A percentile compares a stretch with the other conserved stretches of the same genome.
Evolutionary conservation across 1,140 invertebrate species (phyloP).

Genomic region (Leptinotarsa lineolata): DNA sequence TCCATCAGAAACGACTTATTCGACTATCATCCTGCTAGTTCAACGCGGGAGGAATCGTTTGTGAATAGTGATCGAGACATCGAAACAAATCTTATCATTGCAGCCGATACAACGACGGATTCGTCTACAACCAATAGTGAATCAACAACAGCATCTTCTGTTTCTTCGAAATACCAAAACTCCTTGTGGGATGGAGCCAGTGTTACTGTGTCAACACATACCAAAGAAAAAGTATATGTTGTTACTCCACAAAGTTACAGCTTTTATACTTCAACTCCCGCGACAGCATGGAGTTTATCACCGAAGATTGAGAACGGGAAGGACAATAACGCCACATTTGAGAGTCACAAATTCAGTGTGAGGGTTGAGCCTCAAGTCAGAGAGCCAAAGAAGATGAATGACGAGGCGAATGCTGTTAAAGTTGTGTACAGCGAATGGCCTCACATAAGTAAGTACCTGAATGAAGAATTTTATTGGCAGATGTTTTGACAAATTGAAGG

Average conservation of each 20-base stretch:
- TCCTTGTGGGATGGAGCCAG: conserved; percentile 66
- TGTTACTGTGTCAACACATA: conserved; percentile 71
- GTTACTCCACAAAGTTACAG: conserved; percentile 70
- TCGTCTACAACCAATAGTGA: not conserved
- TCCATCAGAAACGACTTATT: conserved; percentile 53
- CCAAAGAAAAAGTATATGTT: conserved; percentile 77
- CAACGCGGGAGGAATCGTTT: conserved; percentile 58
- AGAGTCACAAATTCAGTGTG: conserved; percentile 64
- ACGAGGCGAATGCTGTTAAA: conserved; percentile 54
- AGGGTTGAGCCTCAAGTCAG: conserved; percentile 59
- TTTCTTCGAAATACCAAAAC: conserved; percentile 22
- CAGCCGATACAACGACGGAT: conserved; percentile 33
- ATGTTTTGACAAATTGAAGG: not conserved
- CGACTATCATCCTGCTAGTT: conserved; percentile 62
- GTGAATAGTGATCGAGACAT: conserved; percentile 45
- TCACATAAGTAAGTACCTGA: conserved; percentile 60
- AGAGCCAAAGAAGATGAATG: conserved; percentile 52
- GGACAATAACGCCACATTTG: conserved; percentile 53
- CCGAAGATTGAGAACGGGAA: conserved; percentile 49
- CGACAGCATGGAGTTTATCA: conserved; percentile 44
- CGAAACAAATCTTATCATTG: conserved; percentile 46
- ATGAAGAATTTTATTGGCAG: not conserved
- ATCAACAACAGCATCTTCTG: not conserved
- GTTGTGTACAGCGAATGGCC: conserved; percentile 59
- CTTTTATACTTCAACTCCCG: conserved; percentile 35